phyloP scores from a whole-genome alignment of 2,797 vertebrate species.

The Poecilia wingei region DNA sequence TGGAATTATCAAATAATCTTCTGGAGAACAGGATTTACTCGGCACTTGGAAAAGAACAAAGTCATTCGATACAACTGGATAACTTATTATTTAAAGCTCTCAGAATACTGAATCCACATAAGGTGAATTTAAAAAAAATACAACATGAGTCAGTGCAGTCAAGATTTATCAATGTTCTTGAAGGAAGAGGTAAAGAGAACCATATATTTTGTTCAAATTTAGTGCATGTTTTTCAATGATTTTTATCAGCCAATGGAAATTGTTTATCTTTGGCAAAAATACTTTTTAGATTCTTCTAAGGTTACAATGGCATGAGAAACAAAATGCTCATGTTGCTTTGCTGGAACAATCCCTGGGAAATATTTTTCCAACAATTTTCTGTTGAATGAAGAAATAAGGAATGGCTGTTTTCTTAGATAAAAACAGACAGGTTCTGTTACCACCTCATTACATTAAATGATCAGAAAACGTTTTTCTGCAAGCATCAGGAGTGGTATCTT shows the following conservation, averaged over 20 bases:
- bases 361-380: neutral
- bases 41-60: slow-evolving; percentile 16
- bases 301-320: neutral
- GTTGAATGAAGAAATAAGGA: neutral
- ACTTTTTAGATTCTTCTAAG: neutral
- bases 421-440: neutral
- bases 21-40: slow-evolving; percentile 30
- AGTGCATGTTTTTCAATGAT: neutral
- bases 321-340: neutral
- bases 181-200: neutral
- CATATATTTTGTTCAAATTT: neutral
- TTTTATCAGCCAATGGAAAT: neutral
- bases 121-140: neutral
- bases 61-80: neutral
- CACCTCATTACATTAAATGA: neutral
- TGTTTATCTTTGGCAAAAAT: neutral
- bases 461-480: neutral
- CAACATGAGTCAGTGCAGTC: neutral
- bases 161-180: neutral
- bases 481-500: neutral
- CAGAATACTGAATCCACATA: slow-evolving; percentile 8
- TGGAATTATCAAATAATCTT: slow-evolving; percentile 55
- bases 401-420: neutral
- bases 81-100: slow-evolving; percentile 10
- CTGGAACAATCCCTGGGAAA: neutral